A percentile compares a stretch with the other conserved stretches of the same genome.
Conservation (phyloP, 2,113 vertebrate genomes). For the Terrapene triunguis region DNA sequence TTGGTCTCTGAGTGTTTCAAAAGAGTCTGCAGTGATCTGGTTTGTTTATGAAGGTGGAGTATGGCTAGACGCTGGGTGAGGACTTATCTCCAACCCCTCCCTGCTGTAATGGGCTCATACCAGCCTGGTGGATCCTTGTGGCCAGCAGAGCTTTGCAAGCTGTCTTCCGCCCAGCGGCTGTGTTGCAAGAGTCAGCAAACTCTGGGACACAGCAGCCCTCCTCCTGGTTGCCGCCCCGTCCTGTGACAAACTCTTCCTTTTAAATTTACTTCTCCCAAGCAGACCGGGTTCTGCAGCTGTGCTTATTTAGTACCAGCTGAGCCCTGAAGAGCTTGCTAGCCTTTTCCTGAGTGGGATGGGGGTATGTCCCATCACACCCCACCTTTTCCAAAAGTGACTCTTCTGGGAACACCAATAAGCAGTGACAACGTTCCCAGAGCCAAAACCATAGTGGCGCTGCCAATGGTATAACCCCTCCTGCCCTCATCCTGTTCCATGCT, state of each 20-base stretch:
- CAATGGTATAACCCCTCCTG: background rate
- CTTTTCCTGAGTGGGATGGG: background rate
- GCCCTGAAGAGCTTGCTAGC: background rate
- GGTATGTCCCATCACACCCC: background rate
- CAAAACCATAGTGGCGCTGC: background rate
- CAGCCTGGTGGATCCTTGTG: background rate
- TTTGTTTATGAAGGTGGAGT: background rate
- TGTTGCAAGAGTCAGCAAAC: background rate
- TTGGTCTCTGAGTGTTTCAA: background rate
- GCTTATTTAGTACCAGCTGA: background rate
- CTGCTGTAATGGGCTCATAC: background rate
- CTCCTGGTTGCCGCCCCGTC: background rate
- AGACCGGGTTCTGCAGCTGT: background rate
- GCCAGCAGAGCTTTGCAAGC: background rate
- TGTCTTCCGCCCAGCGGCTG: background rate
- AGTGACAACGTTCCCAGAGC: constrained; percentile 1
- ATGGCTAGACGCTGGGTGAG: background rate
- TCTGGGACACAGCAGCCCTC: background rate
- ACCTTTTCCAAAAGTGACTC: constrained; percentile 4
- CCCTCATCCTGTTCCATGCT: background rate
- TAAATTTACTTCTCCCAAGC: background rate
- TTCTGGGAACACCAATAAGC: background rate
- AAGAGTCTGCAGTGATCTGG: no score
- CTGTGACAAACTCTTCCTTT: background rate
- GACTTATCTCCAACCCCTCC: background rate